A percentile compares a stretch with the other conserved stretches of the same genome.
Evolutionary conservation across 2,797 vertebrate genomes (phyloP).

Genomic region (Cossypha caffra): DNA sequence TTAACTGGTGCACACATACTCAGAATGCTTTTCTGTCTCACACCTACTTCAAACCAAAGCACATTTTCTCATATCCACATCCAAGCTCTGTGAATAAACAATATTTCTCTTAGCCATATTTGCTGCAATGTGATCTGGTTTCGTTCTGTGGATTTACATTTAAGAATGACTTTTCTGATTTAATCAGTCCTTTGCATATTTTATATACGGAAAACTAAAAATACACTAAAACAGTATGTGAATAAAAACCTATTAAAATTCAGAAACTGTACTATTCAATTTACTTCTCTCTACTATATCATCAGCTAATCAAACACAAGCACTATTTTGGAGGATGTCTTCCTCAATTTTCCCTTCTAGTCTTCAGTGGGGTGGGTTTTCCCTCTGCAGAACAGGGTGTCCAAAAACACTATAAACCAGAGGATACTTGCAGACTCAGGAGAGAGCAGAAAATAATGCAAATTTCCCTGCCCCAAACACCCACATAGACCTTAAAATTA

Average conservation of each 20-base stretch:
- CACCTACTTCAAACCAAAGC: neutral
- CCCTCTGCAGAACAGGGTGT: neutral
- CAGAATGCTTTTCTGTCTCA: neutral
- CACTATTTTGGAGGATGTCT: neutral
- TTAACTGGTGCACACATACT: neutral
- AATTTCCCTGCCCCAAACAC: neutral
- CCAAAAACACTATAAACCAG: neutral
- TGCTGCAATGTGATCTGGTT: neutral
- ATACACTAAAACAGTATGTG: neutral
- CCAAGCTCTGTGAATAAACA: conserved; percentile 29
- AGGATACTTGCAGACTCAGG: neutral
- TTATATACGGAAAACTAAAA: conserved; percentile 31
- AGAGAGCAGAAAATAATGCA: neutral
- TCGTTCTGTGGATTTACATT: neutral
- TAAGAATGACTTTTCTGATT: neutral
- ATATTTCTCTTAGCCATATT: neutral
- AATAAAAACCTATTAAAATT: conserved; percentile 41
- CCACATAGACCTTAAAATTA: neutral
- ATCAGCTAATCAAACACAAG: neutral
- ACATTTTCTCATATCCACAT: neutral
- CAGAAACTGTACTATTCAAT: conserved; percentile 9
- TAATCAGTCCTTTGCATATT: conserved; percentile 3
- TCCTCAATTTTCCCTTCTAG: neutral
- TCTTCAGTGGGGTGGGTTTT: neutral
- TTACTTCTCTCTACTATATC: neutral